A percentile compares a stretch with the other conserved stretches of the same genome.
Conservation (phyloP, 2,888 invertebrate species). For the Clivina fossor region DNA sequence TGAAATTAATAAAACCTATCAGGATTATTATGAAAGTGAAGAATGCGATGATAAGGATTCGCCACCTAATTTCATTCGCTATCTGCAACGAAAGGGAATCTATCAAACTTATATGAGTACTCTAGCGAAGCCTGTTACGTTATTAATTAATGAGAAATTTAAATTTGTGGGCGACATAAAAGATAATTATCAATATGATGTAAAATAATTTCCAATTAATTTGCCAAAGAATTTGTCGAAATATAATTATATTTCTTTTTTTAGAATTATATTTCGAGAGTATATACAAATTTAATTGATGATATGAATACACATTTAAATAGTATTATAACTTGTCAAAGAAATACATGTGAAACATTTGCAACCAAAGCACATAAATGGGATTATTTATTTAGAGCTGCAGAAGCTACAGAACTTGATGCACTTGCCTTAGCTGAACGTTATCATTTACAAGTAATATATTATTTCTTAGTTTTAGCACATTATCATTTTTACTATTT, state of each 20-base stretch:
- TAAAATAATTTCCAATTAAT: no score
- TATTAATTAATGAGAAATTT: conserved; percentile 43
- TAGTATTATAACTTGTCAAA: conserved; percentile 11
- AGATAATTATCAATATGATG: conserved; percentile 40
- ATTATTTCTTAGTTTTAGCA: background rate
- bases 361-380: background rate
- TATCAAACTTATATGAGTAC: conserved; percentile 45
- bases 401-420: conserved; percentile 49
- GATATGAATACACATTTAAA: conserved; percentile 41
- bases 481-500: background rate
- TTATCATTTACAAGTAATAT: conserved; percentile 48
- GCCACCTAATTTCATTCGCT: conserved; percentile 4
- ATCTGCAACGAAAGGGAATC: conserved; percentile 34
- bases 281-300: conserved; percentile 46
- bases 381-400: conserved; percentile 45
- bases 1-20: conserved; percentile 47
- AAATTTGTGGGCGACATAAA: conserved; percentile 35
- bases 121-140: conserved; percentile 44
- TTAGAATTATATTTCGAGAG: conserved; percentile 44
- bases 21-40: conserved; percentile 36
- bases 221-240: background rate
- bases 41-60: conserved; percentile 37
- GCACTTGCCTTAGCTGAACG: conserved; percentile 45
- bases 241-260: conserved; percentile 39
- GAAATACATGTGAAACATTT: conserved; percentile 36